phyloP scores from a whole-genome alignment of 2,797 vertebrate species.

The Sciurus carolinensis region DNA sequence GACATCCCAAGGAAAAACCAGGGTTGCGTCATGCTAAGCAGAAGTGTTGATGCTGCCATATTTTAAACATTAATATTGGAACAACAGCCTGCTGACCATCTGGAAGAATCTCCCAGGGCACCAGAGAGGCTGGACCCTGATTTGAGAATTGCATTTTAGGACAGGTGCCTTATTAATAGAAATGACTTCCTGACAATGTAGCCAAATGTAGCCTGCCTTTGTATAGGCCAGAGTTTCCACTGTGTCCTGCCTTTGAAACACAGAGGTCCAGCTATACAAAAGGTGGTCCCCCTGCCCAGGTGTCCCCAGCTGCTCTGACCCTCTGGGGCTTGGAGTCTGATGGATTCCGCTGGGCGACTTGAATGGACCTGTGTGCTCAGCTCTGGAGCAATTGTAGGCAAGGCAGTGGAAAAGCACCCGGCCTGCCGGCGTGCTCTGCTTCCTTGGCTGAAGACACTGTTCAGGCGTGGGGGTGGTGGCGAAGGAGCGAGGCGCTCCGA shows the following conservation, averaged over 20 bases:
- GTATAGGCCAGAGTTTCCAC: not conserved
- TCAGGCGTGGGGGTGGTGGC: not conserved
- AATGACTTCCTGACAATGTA: conserved; percentile 59
- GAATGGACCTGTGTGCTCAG: not conserved
- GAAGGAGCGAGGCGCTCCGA: not conserved
- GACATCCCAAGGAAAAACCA: conserved; percentile 33
- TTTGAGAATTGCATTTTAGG: conserved; percentile 67
- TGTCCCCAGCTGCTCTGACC: not conserved
- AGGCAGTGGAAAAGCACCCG: not conserved
- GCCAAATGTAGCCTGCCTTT: conserved; percentile 51
- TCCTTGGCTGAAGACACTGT: conserved; percentile 65
- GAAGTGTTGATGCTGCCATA: conserved; percentile 52
- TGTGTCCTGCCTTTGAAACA: not conserved
- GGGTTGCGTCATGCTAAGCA: conserved; percentile 44
- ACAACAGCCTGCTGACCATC: conserved; percentile 76
- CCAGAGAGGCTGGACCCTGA: conserved; percentile 69
- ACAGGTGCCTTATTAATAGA: conserved; percentile 81
- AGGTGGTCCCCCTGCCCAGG: not conserved
- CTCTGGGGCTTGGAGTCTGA: not conserved
- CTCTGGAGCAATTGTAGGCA: not conserved
- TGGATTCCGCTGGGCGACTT: not conserved
- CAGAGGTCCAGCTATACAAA: not conserved
- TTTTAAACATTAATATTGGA: conserved; percentile 72
- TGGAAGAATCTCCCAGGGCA: conserved; percentile 76
- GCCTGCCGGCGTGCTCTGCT: not conserved